Conservation (phyloP, 1,140 invertebrate genomes). For the Bombus difficillimus region DNA sequence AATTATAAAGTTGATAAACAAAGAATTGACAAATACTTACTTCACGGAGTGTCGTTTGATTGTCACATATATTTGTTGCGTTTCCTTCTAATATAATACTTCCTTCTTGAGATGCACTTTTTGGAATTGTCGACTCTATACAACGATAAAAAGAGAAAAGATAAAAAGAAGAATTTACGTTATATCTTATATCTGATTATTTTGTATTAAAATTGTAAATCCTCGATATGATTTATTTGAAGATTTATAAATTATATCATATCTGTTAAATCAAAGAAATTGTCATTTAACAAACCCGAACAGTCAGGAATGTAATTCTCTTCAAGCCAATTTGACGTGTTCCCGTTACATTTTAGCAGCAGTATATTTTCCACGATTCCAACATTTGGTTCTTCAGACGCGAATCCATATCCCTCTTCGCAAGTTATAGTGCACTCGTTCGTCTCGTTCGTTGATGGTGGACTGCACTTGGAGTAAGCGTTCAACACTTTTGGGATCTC, state of each 20-base stretch:
- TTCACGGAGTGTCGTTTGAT: slow-evolving; percentile 65
- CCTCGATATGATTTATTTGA: neutral
- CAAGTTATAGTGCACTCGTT: slow-evolving; percentile 84
- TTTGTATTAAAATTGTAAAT: neutral
- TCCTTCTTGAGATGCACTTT: slow-evolving; percentile 77
- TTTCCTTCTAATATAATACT: slow-evolving; percentile 75
- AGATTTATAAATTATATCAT: neutral
- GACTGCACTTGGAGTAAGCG: slow-evolving; percentile 84
- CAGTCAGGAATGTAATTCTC: slow-evolving; percentile 84
- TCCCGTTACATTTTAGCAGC: slow-evolving; percentile 70
- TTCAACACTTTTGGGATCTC: slow-evolving; percentile 83
- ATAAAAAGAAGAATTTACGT: neutral
- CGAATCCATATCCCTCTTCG: slow-evolving; percentile 85
- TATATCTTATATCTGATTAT: neutral
- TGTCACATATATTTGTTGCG: slow-evolving; percentile 69
- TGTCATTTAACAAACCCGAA: slow-evolving; percentile 78
- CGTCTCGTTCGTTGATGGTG: slow-evolving; percentile 74
- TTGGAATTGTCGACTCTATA: slow-evolving; percentile 75
- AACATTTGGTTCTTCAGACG: slow-evolving; percentile 74
- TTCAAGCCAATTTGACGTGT: slow-evolving; percentile 67
- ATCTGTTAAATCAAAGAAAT: neutral
- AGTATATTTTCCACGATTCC: slow-evolving; percentile 52
- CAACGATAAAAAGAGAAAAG: slow-evolving; percentile 6
- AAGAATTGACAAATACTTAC: slow-evolving; percentile 49
- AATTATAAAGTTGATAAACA: neutral